Conservation (phyloP, 2,888 invertebrate genomes). For the Plutella xylostella region DNA sequence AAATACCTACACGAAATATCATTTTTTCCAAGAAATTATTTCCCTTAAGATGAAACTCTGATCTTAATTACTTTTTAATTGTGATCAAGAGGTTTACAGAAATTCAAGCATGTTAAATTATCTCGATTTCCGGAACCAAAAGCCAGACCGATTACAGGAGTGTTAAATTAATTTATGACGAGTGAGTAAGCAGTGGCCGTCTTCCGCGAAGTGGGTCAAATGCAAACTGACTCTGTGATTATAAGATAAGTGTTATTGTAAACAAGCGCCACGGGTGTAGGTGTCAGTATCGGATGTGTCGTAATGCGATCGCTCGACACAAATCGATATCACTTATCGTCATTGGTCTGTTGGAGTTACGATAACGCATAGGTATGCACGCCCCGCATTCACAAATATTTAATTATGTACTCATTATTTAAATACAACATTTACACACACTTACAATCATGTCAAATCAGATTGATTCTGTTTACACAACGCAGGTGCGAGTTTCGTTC, state of each 20-base stretch:
- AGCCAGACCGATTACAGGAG: too few species aligned
- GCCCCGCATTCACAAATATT: slow-evolving; percentile 52
- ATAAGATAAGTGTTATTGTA: slow-evolving; percentile 2
- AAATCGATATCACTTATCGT: slow-evolving; percentile 55
- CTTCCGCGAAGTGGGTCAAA: slow-evolving; percentile 34
- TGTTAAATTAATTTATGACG: too few species aligned
- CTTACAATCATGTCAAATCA: neutral
- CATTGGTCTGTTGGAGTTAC: slow-evolving; percentile 38
- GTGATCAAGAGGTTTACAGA: too few species aligned
- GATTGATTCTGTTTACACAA: neutral
- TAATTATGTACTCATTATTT: slow-evolving; percentile 24
- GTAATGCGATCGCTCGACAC: slow-evolving; percentile 51
- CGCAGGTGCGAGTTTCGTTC: neutral
- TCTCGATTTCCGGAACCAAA: too few species aligned
- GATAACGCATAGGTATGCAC: slow-evolving; percentile 45
- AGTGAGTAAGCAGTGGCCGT: too few species aligned
- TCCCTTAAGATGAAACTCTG: too few species aligned
- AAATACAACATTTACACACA: slow-evolving; percentile 4
- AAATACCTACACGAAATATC: too few species aligned
- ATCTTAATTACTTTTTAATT: too few species aligned
- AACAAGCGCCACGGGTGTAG: too few species aligned
- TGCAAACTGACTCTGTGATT: slow-evolving; percentile 14
- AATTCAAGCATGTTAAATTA: too few species aligned
- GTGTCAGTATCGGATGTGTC: slow-evolving; percentile 48
- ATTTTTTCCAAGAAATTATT: too few species aligned